Conservation (phyloP, 2,888 invertebrate species). For the Sussaba pulchella region DNA sequence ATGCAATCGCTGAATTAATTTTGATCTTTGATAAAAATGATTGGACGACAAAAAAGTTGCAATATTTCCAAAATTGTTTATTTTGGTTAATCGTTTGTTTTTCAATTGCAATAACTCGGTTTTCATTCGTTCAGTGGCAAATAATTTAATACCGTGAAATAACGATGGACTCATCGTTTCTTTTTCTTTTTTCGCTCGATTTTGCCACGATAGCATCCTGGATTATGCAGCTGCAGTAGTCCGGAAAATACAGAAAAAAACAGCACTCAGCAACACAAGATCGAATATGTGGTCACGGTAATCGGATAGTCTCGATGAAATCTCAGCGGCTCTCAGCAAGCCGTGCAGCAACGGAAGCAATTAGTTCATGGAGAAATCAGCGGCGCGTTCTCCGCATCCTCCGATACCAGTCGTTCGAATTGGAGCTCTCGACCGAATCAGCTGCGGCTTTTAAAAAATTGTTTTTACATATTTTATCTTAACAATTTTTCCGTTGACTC, state of each 20-base stretch:
- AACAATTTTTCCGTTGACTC: not conserved
- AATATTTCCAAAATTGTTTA: no score
- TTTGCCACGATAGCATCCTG: not conserved
- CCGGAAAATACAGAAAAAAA: constrained; percentile 18
- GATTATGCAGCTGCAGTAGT: constrained; percentile 1
- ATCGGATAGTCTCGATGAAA: constrained; percentile 32
- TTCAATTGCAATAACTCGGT: no score
- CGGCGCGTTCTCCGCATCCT: not conserved
- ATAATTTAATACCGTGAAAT: not conserved
- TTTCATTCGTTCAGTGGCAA: no score
- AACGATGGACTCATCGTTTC: not conserved
- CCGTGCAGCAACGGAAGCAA: constrained; percentile 36
- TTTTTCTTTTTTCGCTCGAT: not conserved
- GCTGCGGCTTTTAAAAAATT: not conserved
- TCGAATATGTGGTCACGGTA: constrained; percentile 24
- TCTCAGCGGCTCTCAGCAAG: constrained; percentile 15
- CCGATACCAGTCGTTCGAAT: not conserved
- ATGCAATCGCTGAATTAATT: no score
- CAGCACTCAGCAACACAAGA: constrained; percentile 17
- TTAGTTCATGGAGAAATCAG: constrained; percentile 5
- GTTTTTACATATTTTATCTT: not conserved
- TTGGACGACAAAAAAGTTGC: no score
- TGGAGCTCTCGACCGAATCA: not conserved
- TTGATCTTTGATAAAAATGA: no score
- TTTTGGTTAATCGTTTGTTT: no score